Evolutionary conservation across 2,113 vertebrate species (phyloP), one percentile per base, ranked within the genome.

Genomic region (Labeo rohita): DNA sequence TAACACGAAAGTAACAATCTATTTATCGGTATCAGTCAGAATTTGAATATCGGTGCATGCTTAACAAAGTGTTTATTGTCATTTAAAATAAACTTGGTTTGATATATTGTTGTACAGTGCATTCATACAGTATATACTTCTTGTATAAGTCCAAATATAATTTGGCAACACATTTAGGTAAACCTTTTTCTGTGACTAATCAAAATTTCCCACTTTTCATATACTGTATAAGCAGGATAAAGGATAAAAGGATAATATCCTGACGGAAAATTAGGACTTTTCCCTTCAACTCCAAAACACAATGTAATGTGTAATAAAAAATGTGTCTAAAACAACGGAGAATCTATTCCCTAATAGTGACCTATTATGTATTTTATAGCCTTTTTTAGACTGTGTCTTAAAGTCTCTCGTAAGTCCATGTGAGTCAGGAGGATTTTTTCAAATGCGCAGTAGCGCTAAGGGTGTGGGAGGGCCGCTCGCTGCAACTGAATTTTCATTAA

Each of bases 401-500:
- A 47, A n/a, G 59, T 65, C 21, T 66, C 4, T 47, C 12, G 15
- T 80, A 8, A 34, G 4, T 18, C 21, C 11, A 52, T 77, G 50
- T 52, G 12, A 6, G 50, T 54, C 28, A 63, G 21, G 8, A 65
- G 21, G 59, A 63, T 80, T 81, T 65, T 63, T 81, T 43, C 12
- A 81, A 45, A 63, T 47, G 12, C 43, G 4, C 56, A 66, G 8
- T 45, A 16, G 11, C 23, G n/a, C 18, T 54, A 59, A n/a, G 56
- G 47, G 73, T 28, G 13, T 28, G 47, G n/a, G 47, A 50, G 49
- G 74, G n/a, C 49, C 13, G 5, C n/a, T 77, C 5, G 47, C 80
- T 77, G 61, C 12, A 70, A 68, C 21, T 16, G 78, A 47, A 63
- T 79, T 45, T 54, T 36, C 18, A 15, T 15, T 85, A n/a, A 80